phyloP scores from a whole-genome alignment of 2,113 vertebrate species.

The Melanocharis versteri region DNA sequence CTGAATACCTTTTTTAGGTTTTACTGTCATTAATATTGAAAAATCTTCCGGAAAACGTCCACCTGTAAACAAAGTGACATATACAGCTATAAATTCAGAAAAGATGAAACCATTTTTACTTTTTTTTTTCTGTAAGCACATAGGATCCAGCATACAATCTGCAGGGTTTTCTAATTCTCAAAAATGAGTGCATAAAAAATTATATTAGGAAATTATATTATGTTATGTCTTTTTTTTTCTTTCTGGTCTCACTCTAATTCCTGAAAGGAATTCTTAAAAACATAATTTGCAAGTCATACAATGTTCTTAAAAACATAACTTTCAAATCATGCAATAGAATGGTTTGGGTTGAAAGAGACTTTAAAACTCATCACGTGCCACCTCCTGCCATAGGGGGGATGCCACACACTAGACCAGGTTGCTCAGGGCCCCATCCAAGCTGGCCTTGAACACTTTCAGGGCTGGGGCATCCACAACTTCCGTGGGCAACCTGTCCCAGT shows the following conservation, averaged over 20 bases:
- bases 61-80: conserved; percentile 65
- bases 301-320: neutral
- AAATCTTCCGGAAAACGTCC: conserved; percentile 94
- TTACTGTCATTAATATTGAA: conserved; percentile 94
- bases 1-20: conserved; percentile 89
- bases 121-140: neutral
- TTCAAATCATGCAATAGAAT: neutral
- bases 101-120: neutral
- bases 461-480: neutral
- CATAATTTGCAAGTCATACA: neutral
- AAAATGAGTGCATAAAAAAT: neutral
- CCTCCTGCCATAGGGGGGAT: too few relatives aligned
- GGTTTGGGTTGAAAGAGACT: neutral
- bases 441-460: neutral
- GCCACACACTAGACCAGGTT: neutral
- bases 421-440: neutral
- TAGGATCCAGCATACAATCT: neutral
- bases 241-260: neutral
- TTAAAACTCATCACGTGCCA: neutral
- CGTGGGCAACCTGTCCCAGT: neutral
- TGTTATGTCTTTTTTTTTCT: neutral
- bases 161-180: neutral
- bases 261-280: neutral
- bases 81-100: neutral
- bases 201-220: neutral